A percentile compares a stretch with the other conserved stretches of the same genome.
Conservation (phyloP, 1,140 invertebrate genomes). For the Fragariocoptes setiger region DNA sequence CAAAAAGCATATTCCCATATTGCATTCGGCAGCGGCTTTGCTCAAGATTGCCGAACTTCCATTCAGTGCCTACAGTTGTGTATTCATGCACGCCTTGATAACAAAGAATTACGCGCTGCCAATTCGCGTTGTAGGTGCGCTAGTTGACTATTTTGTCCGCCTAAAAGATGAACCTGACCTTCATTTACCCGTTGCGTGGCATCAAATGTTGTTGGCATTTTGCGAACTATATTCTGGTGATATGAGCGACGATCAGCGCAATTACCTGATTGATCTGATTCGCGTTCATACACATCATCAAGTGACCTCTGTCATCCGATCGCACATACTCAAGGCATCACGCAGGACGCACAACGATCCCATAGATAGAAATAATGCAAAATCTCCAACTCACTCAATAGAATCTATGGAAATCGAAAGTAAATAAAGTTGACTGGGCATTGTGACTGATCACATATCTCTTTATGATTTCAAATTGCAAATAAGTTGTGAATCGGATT, state of each 20-base stretch:
- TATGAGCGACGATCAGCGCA: constrained; percentile 63
- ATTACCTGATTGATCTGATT: constrained; percentile 43
- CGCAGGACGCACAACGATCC: too few relatives aligned
- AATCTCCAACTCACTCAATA: too few relatives aligned
- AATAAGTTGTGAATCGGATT: too few relatives aligned
- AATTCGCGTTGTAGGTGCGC: constrained; percentile 68
- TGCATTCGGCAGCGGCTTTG: constrained; percentile 83
- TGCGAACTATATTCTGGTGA: constrained; percentile 79
- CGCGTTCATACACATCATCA: constrained; percentile 40
- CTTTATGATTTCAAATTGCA: too few relatives aligned
- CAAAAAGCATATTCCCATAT: constrained; percentile 65
- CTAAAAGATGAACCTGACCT: constrained; percentile 41
- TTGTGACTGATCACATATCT: too few relatives aligned
- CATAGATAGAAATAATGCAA: too few relatives aligned
- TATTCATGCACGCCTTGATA: constrained; percentile 69
- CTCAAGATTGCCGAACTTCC: constrained; percentile 89
- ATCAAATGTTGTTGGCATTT: constrained; percentile 74
- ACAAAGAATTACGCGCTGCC: constrained; percentile 96
- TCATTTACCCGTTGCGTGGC: constrained; percentile 75
- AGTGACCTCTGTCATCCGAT: constrained; percentile 48
- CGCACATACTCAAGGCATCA: constrained; percentile 50
- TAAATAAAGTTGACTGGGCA: too few relatives aligned
- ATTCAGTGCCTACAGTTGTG: constrained; percentile 83
- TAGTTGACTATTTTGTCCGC: constrained; percentile 74
- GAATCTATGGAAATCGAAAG: too few relatives aligned